Evolutionary conservation across 2,113 vertebrate species (phyloP).

Genomic region (human): GRCh38 chr4:120154501-120155000

Average conservation of each 20-base stretch:
- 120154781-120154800: background rate
- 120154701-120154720: background rate
- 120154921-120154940: background rate
- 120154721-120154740: background rate
- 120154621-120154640: background rate
- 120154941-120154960: background rate
- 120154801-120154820: background rate
- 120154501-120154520: background rate
- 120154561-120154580: no score
- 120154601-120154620: background rate
- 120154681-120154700: background rate
- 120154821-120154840: background rate
- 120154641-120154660: background rate
- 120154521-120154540: background rate
- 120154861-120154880: background rate
- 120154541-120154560: no score
- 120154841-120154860: background rate
- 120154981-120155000: background rate
- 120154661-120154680: background rate
- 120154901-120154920: background rate
- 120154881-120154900: background rate
- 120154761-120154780: background rate
- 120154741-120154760: no score
- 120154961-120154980: background rate
- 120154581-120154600: background rate